A percentile compares a stretch with the other conserved stretches of the same genome.
phyloP scores from a whole-genome alignment of 1,140 invertebrate genomes.

The Drosophila gunungcola region DNA sequence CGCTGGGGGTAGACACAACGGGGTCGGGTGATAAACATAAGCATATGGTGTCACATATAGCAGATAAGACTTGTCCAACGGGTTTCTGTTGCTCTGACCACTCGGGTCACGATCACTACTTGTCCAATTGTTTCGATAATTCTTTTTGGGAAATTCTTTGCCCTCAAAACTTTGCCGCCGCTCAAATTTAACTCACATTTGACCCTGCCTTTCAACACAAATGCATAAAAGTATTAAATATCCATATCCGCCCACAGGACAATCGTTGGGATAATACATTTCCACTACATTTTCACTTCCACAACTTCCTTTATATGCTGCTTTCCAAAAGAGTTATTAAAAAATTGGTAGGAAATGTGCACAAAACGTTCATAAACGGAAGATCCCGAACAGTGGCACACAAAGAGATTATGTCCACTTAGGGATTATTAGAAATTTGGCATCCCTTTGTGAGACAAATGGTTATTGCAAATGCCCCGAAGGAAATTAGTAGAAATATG shows the following conservation, averaged over 20 bases:
- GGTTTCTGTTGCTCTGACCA: constrained; percentile 14
- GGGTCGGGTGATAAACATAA: constrained; percentile 18
- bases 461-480: constrained; percentile 38
- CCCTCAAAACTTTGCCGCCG: constrained; percentile 44
- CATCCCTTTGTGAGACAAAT: constrained; percentile 39
- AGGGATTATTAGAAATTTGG: constrained; percentile 72
- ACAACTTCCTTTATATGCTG: constrained; percentile 30
- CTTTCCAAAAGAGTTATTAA: constrained; percentile 72
- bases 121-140: constrained; percentile 60
- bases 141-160: constrained; percentile 27
- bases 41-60: constrained; percentile 63
- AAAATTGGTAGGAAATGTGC: constrained; percentile 34
- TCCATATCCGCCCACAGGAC: constrained; percentile 80
- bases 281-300: constrained; percentile 33
- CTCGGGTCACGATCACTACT: constrained; percentile 12
- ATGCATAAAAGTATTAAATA: constrained; percentile 73
- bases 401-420: constrained; percentile 80
- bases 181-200: constrained; percentile 68
- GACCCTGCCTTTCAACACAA: constrained; percentile 43
- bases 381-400: constrained; percentile 39
- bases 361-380: constrained; percentile 25
- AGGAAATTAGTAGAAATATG: constrained; percentile 75
- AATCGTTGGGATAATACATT: constrained; percentile 59
- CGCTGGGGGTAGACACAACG: constrained; percentile 29
- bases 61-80: constrained; percentile 36